Conservation (phyloP, 2,113 vertebrate genomes). For the Coptodon bakossiorum region DNA sequence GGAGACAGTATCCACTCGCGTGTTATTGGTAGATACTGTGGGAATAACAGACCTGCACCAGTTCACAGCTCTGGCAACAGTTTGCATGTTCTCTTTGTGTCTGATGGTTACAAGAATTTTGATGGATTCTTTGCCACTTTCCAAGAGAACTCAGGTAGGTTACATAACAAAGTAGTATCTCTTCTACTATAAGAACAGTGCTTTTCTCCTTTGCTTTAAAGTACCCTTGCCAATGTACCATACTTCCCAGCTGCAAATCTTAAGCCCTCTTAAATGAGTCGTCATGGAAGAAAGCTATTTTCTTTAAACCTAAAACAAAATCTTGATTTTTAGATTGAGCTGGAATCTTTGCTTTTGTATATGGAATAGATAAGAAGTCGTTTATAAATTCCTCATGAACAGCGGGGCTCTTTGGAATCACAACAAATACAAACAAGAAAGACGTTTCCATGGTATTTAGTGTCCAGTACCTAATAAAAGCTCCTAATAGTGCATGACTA, state of each 20-base stretch:
- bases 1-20: constrained; percentile 82
- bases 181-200: not conserved
- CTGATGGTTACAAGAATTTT: constrained; percentile 95
- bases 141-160: constrained; percentile 88
- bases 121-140: constrained; percentile 93
- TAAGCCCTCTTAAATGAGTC: not conserved
- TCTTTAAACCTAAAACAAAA: not conserved
- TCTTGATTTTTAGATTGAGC: not conserved
- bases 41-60: constrained; percentile 82
- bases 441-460: not conserved
- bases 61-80: constrained; percentile 82
- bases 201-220: not conserved
- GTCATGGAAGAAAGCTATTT: not conserved
- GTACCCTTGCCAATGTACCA: not conserved
- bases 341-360: not conserved
- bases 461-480: not conserved
- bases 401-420: not conserved
- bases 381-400: not conserved
- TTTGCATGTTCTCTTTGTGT: constrained; percentile 90
- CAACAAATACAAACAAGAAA: constrained; percentile 8
- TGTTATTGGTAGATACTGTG: constrained; percentile 89
- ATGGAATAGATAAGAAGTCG: not conserved
- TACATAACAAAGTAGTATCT: not conserved
- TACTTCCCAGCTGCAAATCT: not conserved
- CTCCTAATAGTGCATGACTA: not conserved